Conservation (phyloP, 2,888 invertebrate species). For the Drosophila fungiperda region DNA sequence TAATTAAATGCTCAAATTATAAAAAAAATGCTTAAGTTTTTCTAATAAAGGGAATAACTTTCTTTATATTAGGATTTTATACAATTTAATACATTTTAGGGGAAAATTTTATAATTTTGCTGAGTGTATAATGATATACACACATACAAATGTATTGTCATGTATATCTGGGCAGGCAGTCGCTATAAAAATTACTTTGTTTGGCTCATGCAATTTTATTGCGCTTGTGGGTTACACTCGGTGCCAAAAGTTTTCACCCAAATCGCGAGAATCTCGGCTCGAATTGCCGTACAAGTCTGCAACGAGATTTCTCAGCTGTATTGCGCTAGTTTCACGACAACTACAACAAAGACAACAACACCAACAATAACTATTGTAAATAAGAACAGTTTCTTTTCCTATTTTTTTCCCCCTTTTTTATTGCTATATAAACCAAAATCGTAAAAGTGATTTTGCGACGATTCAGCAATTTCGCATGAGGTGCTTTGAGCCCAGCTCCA, state of each 20-base stretch:
- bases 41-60: background rate
- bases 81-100: too few relatives aligned
- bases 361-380: conserved; percentile 24
- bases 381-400: conserved; percentile 28
- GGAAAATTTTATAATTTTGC: background rate
- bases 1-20: background rate
- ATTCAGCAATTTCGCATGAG: conserved; percentile 68
- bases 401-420: conserved; percentile 45
- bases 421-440: conserved; percentile 77
- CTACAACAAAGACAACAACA: conserved; percentile 4
- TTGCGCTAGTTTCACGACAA: conserved; percentile 71
- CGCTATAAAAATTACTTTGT: conserved; percentile 78
- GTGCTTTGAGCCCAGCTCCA: conserved; percentile 23
- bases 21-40: too few relatives aligned
- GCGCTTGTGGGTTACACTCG: conserved; percentile 53
- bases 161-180: conserved; percentile 36
- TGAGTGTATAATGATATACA: background rate
- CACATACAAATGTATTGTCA: conserved; percentile 1
- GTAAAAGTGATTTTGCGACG: conserved; percentile 80
- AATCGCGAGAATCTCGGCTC: conserved; percentile 57
- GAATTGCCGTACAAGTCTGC: conserved; percentile 26
- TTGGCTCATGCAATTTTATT: conserved; percentile 78
- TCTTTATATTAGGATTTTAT: background rate
- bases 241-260: conserved; percentile 66
- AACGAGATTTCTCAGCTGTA: conserved; percentile 76